phyloP scores from a whole-genome alignment of 2,797 vertebrate genomes.

The Neomorphus geoffroyi region DNA sequence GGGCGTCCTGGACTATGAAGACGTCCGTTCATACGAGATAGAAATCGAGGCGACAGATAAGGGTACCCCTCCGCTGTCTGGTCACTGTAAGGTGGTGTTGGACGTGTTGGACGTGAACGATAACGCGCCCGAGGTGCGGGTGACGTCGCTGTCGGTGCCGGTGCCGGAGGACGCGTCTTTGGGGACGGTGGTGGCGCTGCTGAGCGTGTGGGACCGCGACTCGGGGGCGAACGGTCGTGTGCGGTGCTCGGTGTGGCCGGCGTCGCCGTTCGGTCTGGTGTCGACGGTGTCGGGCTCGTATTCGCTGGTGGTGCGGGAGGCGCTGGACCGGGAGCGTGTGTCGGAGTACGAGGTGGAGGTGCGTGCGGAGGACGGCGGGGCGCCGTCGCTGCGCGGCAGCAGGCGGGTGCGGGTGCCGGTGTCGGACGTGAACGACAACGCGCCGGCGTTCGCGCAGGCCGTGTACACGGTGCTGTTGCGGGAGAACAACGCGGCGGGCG shows the following conservation, averaged over 20 bases:
- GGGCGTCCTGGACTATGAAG: no score
- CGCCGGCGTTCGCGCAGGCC: slow-evolving; percentile 74
- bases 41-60: no score
- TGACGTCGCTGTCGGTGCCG: slow-evolving; percentile 75
- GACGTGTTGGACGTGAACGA: slow-evolving; percentile 78
- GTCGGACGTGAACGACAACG: slow-evolving; percentile 88
- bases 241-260: slow-evolving; percentile 42
- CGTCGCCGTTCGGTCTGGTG: slow-evolving; percentile 66
- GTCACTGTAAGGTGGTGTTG: slow-evolving; percentile 85
- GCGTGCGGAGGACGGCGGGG: slow-evolving; percentile 26
- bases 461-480: slow-evolving; percentile 59
- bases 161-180: slow-evolving; percentile 72
- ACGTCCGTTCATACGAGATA: no score
- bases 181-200: slow-evolving; percentile 78
- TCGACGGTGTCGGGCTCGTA: slow-evolving; percentile 72
- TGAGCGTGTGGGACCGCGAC: slow-evolving; percentile 76
- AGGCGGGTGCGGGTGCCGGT: slow-evolving; percentile 85
- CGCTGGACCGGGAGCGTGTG: slow-evolving; percentile 74
- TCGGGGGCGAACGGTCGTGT: slow-evolving; percentile 79
- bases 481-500: slow-evolving; percentile 68
- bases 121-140: slow-evolving; percentile 77
- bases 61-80: no score
- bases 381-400: slow-evolving; percentile 64
- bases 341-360: slow-evolving; percentile 37
- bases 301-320: slow-evolving; percentile 65